Conservation (phyloP, 2,113 vertebrate genomes). For the Salvelinus namaycush region DNA sequence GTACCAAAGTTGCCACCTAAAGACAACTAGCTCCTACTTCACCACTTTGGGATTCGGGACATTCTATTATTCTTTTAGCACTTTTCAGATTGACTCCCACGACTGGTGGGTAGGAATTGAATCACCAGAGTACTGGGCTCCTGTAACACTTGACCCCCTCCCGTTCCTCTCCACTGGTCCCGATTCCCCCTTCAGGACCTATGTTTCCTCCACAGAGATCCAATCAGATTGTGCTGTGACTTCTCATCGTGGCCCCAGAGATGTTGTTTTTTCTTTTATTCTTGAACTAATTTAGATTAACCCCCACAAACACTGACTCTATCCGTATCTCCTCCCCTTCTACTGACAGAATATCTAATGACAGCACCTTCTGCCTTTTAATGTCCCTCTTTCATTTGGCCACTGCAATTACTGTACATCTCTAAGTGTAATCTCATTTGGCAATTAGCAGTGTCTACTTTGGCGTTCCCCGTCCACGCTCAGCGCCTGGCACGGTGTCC, state of each 20-base stretch:
- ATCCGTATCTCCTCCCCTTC: slow-evolving; percentile 15
- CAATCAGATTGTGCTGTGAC: slow-evolving; percentile 37
- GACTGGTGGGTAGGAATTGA: slow-evolving; percentile 49
- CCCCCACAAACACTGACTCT: neutral
- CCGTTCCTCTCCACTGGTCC: slow-evolving; percentile 17
- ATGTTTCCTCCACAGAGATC: slow-evolving; percentile 24
- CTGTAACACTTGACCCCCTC: slow-evolving; percentile 34
- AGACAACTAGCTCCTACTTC: slow-evolving; percentile 23
- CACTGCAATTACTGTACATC: slow-evolving; percentile 15
- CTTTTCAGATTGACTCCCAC: neutral
- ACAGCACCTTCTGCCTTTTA: slow-evolving; percentile 53
- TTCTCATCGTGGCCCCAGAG: slow-evolving; percentile 26
- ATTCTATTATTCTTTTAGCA: slow-evolving; percentile 33
- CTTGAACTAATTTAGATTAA: neutral
- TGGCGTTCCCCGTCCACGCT: slow-evolving; percentile 23
- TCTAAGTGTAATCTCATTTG: slow-evolving; percentile 9
- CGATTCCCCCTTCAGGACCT: slow-evolving; percentile 2
- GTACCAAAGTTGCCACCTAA: slow-evolving; percentile 2
- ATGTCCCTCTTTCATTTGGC: slow-evolving; percentile 43
- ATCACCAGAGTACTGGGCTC: slow-evolving; percentile 51
- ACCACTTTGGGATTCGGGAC: slow-evolving; percentile 14
- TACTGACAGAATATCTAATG: slow-evolving; percentile 6
- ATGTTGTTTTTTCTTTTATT: slow-evolving; percentile 27
- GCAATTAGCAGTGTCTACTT: slow-evolving; percentile 15
- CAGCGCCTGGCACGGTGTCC: slow-evolving; percentile 7